Percentiles rank a stretch among this genome's conserved stretches.
These are phyloP conservation scores for Leuciscus idus DNA, from an alignment of 2,113 vertebrate species.

Conservation along the genomic window DNA sequence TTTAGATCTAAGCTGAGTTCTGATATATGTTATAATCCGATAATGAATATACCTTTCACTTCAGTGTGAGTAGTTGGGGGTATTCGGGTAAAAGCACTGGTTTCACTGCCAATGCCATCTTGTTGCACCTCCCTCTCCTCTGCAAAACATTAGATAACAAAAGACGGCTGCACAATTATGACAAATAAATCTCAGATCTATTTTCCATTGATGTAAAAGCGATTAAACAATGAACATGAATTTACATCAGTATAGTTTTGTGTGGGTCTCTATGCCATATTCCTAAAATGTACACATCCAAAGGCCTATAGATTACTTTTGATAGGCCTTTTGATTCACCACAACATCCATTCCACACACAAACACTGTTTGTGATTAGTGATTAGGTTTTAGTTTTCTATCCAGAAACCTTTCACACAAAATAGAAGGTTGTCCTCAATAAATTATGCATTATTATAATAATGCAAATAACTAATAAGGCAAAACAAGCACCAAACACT, in stretches of 20 bases:
- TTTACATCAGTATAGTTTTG: not conserved
- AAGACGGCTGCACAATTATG: not conserved
- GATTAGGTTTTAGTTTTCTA: not conserved
- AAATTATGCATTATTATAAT: not conserved
- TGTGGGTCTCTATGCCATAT: not conserved
- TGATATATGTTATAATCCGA: not conserved
- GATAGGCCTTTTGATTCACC: not conserved
- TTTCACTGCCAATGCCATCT: conserved; percentile 64
- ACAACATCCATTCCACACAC: conserved; percentile 10
- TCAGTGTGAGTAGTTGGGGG: conserved; percentile 53
- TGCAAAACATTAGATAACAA: conserved; percentile 24
- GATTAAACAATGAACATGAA: not conserved
- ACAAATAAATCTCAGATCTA: not conserved
- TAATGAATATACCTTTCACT: not conserved
- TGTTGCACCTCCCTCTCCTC: conserved; percentile 49
- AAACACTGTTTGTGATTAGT: not conserved
- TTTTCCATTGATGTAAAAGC: not conserved
- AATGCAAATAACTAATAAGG: not conserved
- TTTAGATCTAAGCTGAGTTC: too few species aligned
- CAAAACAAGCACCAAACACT: not conserved
- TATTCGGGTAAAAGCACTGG: conserved; percentile 70
- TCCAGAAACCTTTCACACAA: not conserved
- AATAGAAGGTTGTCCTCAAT: not conserved
- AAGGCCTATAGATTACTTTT: not conserved
- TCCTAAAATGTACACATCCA: not conserved